phyloP scores from a whole-genome alignment of 2,888 invertebrate genomes.

The Heliconius sara region DNA sequence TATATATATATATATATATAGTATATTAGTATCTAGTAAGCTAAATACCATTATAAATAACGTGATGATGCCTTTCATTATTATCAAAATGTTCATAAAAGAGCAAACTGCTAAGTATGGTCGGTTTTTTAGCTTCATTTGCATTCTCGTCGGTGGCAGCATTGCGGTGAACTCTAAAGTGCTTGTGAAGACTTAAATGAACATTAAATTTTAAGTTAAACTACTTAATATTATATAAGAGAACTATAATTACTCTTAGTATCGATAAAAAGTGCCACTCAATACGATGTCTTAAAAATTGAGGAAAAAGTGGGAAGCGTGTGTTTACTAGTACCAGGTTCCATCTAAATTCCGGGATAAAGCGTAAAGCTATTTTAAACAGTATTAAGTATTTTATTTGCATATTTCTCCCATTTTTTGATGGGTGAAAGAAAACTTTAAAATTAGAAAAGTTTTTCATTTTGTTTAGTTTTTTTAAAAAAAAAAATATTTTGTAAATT shows the following conservation, averaged over 20 bases:
- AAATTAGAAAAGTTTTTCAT: too few species aligned
- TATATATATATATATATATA: too few species aligned
- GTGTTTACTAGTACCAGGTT: not conserved
- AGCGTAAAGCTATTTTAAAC: too few species aligned
- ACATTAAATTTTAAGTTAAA: not conserved
- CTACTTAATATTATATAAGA: not conserved
- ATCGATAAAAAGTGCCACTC: not conserved
- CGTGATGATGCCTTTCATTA: not conserved
- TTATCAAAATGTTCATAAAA: slow-evolving; percentile 1
- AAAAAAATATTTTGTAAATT: too few species aligned
- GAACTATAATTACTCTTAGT: not conserved
- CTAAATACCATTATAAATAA: not conserved
- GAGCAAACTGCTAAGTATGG: slow-evolving; percentile 21
- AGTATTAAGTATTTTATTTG: too few species aligned
- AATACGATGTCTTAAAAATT: not conserved
- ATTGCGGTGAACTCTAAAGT: slow-evolving; percentile 17
- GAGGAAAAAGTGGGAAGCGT: not conserved
- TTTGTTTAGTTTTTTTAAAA: too few species aligned
- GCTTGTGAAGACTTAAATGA: slow-evolving; percentile 21
- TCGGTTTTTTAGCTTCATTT: slow-evolving; percentile 18
- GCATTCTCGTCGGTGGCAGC: slow-evolving; percentile 7
- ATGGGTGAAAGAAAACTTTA: too few species aligned
- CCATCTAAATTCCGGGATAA: too few species aligned
- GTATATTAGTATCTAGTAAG: not conserved
- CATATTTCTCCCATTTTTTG: too few species aligned